These are phyloP conservation scores for Mimumesa dahlbomi DNA, from an alignment of 2,888 invertebrate genomes.

Conservation along the genomic window DNA sequence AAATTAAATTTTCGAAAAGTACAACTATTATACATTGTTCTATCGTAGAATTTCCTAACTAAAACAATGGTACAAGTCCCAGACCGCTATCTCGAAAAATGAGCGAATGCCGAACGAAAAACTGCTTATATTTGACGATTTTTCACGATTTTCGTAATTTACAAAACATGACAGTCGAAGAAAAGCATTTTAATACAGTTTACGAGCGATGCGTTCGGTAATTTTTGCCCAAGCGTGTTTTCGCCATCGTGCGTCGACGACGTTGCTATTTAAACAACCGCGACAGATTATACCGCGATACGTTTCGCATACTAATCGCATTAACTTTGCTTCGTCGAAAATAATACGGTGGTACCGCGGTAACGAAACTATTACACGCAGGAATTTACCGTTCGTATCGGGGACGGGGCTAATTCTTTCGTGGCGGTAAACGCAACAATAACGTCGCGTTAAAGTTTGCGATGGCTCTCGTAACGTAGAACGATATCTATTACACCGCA, in stretches of 20 bases:
- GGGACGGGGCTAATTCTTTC: conserved; percentile 3
- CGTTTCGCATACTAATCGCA: conserved; percentile 9
- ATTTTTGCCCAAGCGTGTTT: conserved; percentile 16
- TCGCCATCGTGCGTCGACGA: conserved; percentile 15
- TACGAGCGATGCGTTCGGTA: conserved; percentile 3
- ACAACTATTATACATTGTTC: too few species aligned
- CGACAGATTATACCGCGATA: conserved; percentile 7
- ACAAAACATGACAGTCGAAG: too few species aligned
- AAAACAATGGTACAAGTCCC: too few species aligned
- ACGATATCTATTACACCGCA: conserved; percentile 49
- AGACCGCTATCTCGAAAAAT: too few species aligned
- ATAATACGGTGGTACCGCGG: not conserved
- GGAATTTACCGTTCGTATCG: not conserved
- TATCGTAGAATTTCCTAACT: too few species aligned
- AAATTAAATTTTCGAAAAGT: too few species aligned
- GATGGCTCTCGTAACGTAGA: conserved; percentile 33
- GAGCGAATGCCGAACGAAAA: too few species aligned
- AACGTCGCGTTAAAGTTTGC: conserved; percentile 35
- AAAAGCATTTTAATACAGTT: too few species aligned
- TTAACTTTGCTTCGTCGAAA: conserved; percentile 7
- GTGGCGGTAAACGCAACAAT: conserved; percentile 21
- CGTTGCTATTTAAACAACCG: conserved; percentile 24
- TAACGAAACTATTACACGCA: too few species aligned
- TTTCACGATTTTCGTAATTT: too few species aligned
- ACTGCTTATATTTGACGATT: too few species aligned